These are phyloP conservation scores for Pecten maximus DNA, from an alignment of 2,888 invertebrate species.

Conservation along the genomic window DNA sequence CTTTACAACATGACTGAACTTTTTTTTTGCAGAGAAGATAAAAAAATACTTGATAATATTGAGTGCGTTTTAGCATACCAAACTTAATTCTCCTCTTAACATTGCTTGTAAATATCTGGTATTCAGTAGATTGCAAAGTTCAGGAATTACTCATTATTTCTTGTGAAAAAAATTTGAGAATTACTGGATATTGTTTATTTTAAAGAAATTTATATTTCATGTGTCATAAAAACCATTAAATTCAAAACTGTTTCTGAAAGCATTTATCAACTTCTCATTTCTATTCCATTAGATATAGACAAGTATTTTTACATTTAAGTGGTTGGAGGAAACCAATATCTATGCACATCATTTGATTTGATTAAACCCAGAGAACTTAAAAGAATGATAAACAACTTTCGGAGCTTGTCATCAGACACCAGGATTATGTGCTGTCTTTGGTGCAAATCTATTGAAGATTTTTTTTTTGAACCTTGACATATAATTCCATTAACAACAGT, in stretches of 20 bases:
- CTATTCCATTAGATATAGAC: too few relatives aligned
- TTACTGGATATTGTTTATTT: background rate
- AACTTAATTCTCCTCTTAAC: background rate
- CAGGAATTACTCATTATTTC: too few relatives aligned
- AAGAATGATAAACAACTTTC: too few relatives aligned
- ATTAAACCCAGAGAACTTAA: background rate
- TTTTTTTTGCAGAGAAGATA: background rate
- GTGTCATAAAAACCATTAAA: background rate
- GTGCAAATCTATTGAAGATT: background rate
- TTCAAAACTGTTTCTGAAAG: too few relatives aligned
- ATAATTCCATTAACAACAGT: background rate
- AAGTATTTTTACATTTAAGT: too few relatives aligned
- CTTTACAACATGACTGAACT: background rate
- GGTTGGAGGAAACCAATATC: background rate
- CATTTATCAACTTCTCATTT: too few relatives aligned
- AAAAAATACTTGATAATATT: background rate
- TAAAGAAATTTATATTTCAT: background rate
- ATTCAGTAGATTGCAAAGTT: background rate
- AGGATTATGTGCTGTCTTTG: background rate
- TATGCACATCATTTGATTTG: background rate
- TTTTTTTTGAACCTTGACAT: background rate
- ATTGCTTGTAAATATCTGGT: background rate
- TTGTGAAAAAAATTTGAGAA: background rate
- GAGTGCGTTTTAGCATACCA: background rate
- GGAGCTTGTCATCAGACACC: too few relatives aligned